These are phyloP conservation scores for Pelobates fuscus DNA, from an alignment of 2,113 vertebrate genomes.

Conservation along the genomic window DNA sequence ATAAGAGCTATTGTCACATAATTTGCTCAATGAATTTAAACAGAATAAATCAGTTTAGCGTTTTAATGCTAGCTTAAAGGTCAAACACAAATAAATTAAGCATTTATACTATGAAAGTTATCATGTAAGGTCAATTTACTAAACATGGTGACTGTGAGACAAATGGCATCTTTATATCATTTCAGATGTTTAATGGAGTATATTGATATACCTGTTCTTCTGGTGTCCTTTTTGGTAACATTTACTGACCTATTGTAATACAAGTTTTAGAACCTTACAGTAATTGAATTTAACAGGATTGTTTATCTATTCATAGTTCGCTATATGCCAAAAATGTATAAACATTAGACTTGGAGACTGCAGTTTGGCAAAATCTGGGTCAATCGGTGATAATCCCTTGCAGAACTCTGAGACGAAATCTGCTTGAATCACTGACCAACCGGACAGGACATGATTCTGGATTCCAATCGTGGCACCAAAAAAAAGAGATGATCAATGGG, in stretches of 20 bases:
- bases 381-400: too few relatives aligned
- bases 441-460: too few relatives aligned
- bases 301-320: too few relatives aligned
- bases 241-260: neutral
- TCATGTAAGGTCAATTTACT: conserved; percentile 67
- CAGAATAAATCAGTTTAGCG: conserved; percentile 76
- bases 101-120: conserved; percentile 74
- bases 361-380: too few relatives aligned
- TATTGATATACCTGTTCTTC: conserved; percentile 7
- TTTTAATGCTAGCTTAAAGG: conserved; percentile 81
- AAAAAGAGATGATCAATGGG: too few relatives aligned
- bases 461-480: too few relatives aligned
- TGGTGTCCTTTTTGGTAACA: conserved; percentile 3
- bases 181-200: conserved; percentile 12
- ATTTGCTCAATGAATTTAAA: conserved; percentile 78
- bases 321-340: too few relatives aligned
- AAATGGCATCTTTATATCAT: conserved; percentile 10
- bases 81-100: conserved; percentile 83
- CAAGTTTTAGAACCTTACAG: neutral
- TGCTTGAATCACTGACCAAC: too few relatives aligned
- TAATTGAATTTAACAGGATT: too few relatives aligned
- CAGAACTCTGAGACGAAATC: too few relatives aligned
- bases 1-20: conserved; percentile 75
- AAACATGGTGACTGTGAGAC: conserved; percentile 54
- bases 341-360: too few relatives aligned